These are phyloP conservation scores for Alauda arvensis DNA, from an alignment of 2,797 vertebrate species.

Conservation along the genomic window DNA sequence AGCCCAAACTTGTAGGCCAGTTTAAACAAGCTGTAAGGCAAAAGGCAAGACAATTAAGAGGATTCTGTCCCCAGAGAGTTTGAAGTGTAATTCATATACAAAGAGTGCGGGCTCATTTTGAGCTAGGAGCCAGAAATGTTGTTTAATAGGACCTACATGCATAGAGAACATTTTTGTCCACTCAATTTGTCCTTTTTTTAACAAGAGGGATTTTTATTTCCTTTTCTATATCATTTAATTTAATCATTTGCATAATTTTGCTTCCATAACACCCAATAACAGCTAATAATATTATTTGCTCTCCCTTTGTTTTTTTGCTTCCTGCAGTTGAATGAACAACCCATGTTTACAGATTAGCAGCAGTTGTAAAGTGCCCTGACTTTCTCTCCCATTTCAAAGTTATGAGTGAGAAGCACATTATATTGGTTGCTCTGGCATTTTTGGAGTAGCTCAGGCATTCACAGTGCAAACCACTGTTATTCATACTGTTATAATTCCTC, in stretches of 20 bases:
- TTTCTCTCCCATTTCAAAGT: constrained; percentile 66
- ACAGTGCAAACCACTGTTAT: constrained; percentile 77
- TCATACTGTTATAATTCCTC: constrained; percentile 95
- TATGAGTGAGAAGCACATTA: constrained; percentile 65
- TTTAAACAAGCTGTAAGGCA: constrained; percentile 6
- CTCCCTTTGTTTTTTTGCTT: constrained; percentile 54
- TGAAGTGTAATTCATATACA: background rate
- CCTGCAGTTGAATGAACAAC: constrained; percentile 67
- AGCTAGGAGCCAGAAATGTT: background rate
- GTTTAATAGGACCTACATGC: background rate
- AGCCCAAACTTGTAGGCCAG: background rate
- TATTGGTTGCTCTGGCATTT: constrained; percentile 72
- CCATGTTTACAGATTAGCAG: constrained; percentile 66
- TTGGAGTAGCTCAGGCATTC: constrained; percentile 72
- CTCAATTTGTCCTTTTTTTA: background rate
- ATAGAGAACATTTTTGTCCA: background rate
- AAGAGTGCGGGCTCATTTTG: background rate
- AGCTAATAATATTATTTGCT: constrained; percentile 29
- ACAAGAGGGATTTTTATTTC: background rate
- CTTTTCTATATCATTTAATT: background rate
- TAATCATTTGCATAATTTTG: background rate
- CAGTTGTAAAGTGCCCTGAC: constrained; percentile 60
- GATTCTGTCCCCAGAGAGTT: background rate
- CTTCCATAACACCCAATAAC: background rate
- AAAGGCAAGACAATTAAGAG: background rate